Evolutionary conservation across 2,113 vertebrate species (phyloP).

Genomic region (Chroicocephalus ridibundus): DNA sequence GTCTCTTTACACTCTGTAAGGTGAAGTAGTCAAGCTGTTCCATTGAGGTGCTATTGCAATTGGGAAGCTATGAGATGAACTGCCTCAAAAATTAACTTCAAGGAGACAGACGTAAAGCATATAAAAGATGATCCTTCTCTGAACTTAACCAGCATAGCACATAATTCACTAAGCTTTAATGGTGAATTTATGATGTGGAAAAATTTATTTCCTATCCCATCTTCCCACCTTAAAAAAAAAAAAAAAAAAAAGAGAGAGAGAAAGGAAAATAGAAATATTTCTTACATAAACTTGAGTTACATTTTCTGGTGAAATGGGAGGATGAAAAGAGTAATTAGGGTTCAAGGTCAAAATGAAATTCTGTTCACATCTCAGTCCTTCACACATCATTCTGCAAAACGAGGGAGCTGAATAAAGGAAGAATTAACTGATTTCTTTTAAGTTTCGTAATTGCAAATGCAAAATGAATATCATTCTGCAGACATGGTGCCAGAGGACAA

Average conservation of each 20-base stretch:
- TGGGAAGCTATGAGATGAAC: neutral
- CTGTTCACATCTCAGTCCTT: conserved; percentile 31
- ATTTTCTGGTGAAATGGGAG: conserved; percentile 8
- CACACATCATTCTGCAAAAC: conserved; percentile 31
- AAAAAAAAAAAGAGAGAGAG: rapidly evolving
- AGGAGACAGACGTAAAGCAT: neutral
- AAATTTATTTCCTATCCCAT: neutral
- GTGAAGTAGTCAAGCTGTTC: neutral
- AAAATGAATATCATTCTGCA: conserved; percentile 64
- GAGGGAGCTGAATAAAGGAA: conserved; percentile 32
- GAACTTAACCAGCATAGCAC: neutral
- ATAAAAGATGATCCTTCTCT: neutral
- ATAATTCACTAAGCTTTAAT: neutral
- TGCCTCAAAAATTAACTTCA: neutral
- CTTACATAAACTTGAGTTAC: conserved; percentile 22
- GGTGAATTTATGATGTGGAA: neutral
- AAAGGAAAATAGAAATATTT: neutral
- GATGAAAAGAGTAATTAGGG: conserved; percentile 28
- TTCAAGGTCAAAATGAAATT: conserved; percentile 41
- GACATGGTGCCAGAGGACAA: conserved; percentile 67
- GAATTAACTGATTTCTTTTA: conserved; percentile 64
- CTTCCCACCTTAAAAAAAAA: neutral
- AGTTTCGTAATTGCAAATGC: conserved; percentile 62
- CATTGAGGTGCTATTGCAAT: neutral
- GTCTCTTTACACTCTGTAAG: neutral